These are phyloP conservation scores for Balaeniceps rex DNA, from an alignment of 2,113 vertebrate species.

Conservation along the genomic window DNA sequence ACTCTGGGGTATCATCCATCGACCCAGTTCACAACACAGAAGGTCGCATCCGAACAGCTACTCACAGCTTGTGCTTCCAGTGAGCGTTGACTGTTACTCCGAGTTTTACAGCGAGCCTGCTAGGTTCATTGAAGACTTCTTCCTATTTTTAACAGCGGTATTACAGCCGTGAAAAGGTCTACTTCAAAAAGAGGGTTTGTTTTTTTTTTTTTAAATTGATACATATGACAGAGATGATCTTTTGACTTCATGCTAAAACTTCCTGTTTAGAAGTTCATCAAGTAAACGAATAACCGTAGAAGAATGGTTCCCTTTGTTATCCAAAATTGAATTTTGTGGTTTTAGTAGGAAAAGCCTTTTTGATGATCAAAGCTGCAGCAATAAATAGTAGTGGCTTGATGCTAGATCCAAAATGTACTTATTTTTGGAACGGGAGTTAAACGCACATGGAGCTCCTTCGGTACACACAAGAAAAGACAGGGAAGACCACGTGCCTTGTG, in stretches of 20 bases:
- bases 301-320: conserved; percentile 30
- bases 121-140: background rate
- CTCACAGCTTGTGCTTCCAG: background rate
- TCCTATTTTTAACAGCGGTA: background rate
- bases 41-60: background rate
- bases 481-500: background rate
- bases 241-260: background rate
- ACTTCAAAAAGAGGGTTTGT: background rate
- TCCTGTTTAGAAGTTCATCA: conserved; percentile 32
- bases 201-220: background rate
- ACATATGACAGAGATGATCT: background rate
- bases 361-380: conserved; percentile 42
- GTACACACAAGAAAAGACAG: background rate
- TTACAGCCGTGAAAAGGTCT: background rate
- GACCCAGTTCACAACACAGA: background rate
- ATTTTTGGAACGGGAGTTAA: conserved; percentile 1
- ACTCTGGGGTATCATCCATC: background rate
- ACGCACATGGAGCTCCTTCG: background rate
- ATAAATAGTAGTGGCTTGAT: conserved; percentile 24
- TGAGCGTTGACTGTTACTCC: accelerated
- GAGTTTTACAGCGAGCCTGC: accelerated
- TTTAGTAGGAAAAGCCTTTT: conserved; percentile 18
- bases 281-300: background rate
- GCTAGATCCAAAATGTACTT: background rate
- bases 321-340: conserved; percentile 19